A percentile compares a stretch with the other conserved stretches of the same genome.
Evolutionary conservation across 1,140 invertebrate species (phyloP).

Genomic region (Lepidostoma basale): DNA sequence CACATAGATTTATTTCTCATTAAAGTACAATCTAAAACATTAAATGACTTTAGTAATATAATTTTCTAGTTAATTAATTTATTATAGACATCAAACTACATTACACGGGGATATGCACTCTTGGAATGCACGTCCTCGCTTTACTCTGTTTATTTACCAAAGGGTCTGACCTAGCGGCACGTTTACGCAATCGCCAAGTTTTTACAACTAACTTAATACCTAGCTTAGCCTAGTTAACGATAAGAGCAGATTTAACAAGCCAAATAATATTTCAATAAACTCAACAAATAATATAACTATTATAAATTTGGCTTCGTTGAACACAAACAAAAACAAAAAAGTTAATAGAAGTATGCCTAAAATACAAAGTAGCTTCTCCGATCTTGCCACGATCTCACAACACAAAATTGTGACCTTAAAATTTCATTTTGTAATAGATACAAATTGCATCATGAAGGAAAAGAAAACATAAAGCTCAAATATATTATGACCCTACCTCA

Average conservation of each 20-base stretch:
- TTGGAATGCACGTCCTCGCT: not conserved
- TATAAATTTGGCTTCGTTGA: slow-evolving; percentile 8
- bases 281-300: not conserved
- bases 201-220: too few species aligned
- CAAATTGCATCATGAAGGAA: too few species aligned
- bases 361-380: not conserved
- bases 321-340: too few species aligned
- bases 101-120: not conserved
- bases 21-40: too few species aligned
- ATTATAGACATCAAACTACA: slow-evolving; percentile 9
- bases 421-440: too few species aligned
- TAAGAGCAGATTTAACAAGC: not conserved
- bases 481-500: too few species aligned
- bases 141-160: slow-evolving; percentile 11
- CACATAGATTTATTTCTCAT: too few species aligned
- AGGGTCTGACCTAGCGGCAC: not conserved
- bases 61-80: too few species aligned
- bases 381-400: not conserved
- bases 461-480: too few species aligned
- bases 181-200: not conserved
- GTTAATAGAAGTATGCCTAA: too few species aligned
- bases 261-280: slow-evolving; percentile 5
- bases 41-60: too few species aligned
- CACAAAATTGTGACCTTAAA: not conserved
- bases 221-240: not conserved